Base-by-base conservation (phyloP, 2,888 invertebrate species). In the Clepsis dumicolana region DNA sequence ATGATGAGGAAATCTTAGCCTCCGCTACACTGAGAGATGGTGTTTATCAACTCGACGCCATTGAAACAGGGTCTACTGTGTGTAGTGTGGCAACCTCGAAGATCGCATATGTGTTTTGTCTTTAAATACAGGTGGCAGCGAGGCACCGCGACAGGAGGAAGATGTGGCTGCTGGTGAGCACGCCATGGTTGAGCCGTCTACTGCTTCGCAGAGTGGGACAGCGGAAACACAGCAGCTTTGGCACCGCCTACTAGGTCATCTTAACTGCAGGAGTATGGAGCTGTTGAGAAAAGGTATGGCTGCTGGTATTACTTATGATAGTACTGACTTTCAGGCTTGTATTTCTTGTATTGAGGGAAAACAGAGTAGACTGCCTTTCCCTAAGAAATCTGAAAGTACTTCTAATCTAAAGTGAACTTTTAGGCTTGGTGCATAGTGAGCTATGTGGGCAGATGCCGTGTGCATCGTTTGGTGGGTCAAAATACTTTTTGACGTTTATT, bases 321-420 rank as follows among this genome's bases (percentile, higher is more conserved):
- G n/a, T 5, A 21, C 3, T 21, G 25, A 54, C 12, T 54, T 18
- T 54, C 1, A 32, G 5, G 10, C 32, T 1, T 54, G 53, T 54
- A 16, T 54, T 32, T 8, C 54, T 4, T 54, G 54, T 32, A 32
- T 54, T 32, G 54, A 29, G 18, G 54, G 54, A 2, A 54, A 54
- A 27, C 4, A 14, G 4, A 27, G 32, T 10, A 41, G 16, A 41
- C 8, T 54, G 4, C 29, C 54, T 7, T 32, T 32, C 29, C 29
- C 54, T 0, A 54, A 54, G 32, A 32, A 54, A 32, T 54, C 54
- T 2, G 8, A 18, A 3, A 32, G 18, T 12, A 32, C 32, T 12
- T 10, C 54, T n/a, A n/a, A n/a, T n/a, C n/a, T n/a, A n/a, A 1
- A 54, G 8, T n/a, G 54, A 54, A 12, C 8, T n/a, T 2, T 41